Percentiles rank a stretch among this genome's conserved stretches.
Evolutionary conservation across 2,113 vertebrate genomes (phyloP).

Genomic region (Pseudopodoces humilis): DNA sequence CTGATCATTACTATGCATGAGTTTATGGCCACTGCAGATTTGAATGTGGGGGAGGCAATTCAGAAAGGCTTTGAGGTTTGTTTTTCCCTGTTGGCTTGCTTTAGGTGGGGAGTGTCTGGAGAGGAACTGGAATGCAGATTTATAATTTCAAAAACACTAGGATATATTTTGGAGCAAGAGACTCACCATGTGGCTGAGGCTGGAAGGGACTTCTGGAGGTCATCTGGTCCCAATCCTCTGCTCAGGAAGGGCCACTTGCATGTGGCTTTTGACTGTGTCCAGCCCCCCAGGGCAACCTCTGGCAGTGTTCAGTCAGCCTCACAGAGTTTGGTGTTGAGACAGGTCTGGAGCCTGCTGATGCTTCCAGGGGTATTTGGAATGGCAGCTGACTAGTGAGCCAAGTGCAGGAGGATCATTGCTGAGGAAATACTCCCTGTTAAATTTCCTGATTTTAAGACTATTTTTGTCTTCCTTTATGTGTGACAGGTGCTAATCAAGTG

Average conservation of each 20-base stretch:
- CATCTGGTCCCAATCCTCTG: neutral
- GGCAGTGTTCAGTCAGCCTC: neutral
- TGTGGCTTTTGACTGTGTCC: neutral
- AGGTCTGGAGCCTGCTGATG: neutral
- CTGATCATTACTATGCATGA: neutral
- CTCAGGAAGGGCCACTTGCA: neutral
- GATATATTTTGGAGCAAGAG: neutral
- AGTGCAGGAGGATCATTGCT: neutral
- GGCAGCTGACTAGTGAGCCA: neutral
- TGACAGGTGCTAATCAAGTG: neutral
- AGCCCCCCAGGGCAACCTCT: neutral
- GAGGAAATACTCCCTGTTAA: neutral
- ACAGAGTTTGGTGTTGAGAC: neutral
- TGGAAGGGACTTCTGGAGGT: neutral
- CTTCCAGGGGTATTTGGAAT: conserved; percentile 50
- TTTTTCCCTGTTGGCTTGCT: neutral
- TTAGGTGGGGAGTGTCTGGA: neutral
- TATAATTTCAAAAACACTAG: neutral
- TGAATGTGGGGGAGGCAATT: neutral
- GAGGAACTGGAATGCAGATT: neutral
- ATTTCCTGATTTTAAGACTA: neutral
- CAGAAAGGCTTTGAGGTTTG: conserved; percentile 13
- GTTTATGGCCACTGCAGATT: neutral
- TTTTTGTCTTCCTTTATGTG: neutral
- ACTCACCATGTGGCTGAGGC: neutral